A percentile compares a stretch with the other conserved stretches of the same genome.
Evolutionary conservation across 2,797 vertebrate species (phyloP).

Genomic region (Capromys pilorides): DNA sequence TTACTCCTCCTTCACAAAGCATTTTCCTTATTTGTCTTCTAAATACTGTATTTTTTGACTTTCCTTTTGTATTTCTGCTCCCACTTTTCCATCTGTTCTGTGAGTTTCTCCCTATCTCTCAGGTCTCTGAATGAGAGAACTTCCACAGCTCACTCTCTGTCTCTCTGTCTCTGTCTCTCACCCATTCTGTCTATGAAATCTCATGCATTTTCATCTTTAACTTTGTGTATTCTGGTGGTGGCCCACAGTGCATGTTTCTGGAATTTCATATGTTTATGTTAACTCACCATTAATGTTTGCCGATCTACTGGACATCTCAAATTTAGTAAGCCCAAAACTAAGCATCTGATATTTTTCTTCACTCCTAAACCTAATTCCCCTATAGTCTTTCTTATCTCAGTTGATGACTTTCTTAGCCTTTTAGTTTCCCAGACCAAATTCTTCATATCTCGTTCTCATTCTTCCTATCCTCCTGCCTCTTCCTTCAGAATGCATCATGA

Average conservation of each 20-base stretch:
- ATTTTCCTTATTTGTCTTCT: background rate
- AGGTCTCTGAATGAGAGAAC: background rate
- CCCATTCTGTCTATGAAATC: background rate
- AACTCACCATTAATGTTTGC: background rate
- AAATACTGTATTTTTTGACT: background rate
- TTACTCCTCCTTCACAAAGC: background rate
- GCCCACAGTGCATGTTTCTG: background rate
- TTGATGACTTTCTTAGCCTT: background rate
- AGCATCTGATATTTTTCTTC: background rate
- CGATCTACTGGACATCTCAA: background rate
- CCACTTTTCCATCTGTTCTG: background rate
- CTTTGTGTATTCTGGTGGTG: background rate
- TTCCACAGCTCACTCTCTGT: background rate
- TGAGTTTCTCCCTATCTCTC: background rate
- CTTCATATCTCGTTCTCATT: background rate
- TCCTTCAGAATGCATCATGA: background rate
- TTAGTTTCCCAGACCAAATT: background rate
- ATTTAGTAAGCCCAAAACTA: background rate
- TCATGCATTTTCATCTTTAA: background rate
- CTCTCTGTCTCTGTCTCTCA: too few relatives aligned
- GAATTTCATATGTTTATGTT: background rate
- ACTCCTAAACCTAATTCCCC: background rate
- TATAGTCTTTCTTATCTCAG: background rate
- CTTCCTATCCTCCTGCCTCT: background rate
- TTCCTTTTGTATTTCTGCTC: background rate